Evolutionary conservation across 2,113 vertebrate species (phyloP).

Genomic region (Mionectes macconnelli): DNA sequence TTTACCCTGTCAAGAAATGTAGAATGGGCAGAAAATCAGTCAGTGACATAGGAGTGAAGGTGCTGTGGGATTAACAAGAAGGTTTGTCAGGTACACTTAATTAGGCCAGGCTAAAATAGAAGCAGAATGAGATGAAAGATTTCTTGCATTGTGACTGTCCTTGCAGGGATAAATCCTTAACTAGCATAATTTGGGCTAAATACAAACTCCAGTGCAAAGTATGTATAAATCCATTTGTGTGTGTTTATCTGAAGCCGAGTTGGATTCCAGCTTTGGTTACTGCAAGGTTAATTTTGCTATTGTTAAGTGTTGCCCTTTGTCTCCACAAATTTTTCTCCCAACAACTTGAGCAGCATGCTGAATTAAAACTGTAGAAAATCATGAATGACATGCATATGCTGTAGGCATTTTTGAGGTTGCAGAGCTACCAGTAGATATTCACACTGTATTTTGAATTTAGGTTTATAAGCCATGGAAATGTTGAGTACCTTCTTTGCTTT

Average conservation of each 20-base stretch:
- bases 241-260: background rate
- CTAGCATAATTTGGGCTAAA: background rate
- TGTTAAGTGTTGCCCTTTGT: constrained; percentile 8
- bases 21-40: background rate
- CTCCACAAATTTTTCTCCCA: background rate
- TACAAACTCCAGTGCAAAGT: background rate
- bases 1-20: background rate
- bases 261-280: background rate
- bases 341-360: constrained; percentile 22
- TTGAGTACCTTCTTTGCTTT: constrained; percentile 49
- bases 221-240: background rate
- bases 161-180: background rate
- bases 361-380: constrained; percentile 58
- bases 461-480: constrained; percentile 53
- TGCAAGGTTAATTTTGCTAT: constrained; percentile 1
- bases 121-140: background rate
- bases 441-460: constrained; percentile 44
- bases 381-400: constrained; percentile 21
- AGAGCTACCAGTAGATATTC: constrained; percentile 14
- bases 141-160: background rate
- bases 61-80: background rate
- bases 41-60: background rate
- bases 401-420: constrained; percentile 30
- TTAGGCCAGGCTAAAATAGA: background rate
- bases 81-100: background rate